A percentile compares a stretch with the other conserved stretches of the same genome.
phyloP scores from a whole-genome alignment of 2,797 vertebrate species.

The Rhinichthys osculus region DNA sequence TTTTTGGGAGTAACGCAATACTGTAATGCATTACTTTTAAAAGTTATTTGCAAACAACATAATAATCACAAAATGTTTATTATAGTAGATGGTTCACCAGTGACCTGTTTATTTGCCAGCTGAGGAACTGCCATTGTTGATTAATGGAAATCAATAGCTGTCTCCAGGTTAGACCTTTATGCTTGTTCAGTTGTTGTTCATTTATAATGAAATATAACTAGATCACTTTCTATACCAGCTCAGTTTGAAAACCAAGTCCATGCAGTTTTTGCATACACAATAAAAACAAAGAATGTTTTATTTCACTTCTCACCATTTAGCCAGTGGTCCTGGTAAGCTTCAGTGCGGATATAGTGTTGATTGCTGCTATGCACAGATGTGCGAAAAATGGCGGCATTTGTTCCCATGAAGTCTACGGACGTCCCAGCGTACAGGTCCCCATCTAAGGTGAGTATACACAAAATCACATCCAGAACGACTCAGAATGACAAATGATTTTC shows the following conservation, averaged over 20 bases:
- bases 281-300: not conserved
- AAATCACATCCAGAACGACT: conserved; percentile 13
- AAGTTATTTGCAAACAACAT: too few species aligned
- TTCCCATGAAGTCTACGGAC: conserved; percentile 89
- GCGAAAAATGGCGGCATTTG: conserved; percentile 84
- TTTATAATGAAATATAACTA: not conserved
- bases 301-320: conserved; percentile 78
- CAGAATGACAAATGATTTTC: conserved; percentile 27
- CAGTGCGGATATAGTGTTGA: conserved; percentile 84
- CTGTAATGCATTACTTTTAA: too few species aligned
- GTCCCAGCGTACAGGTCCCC: conserved; percentile 85
- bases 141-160: not conserved
- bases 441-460: conserved; percentile 66
- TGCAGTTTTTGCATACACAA: not conserved
- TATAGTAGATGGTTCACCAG: too few species aligned
- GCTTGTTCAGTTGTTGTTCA: not conserved
- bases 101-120: too few species aligned
- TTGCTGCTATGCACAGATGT: conserved; percentile 72
- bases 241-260: too few species aligned
- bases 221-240: not conserved
- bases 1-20: too few species aligned
- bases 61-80: too few species aligned
- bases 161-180: not conserved
- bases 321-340: conserved; percentile 88
- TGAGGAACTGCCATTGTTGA: not conserved